Percentiles rank a stretch among this genome's conserved stretches.
phyloP scores from a whole-genome alignment of 2,888 invertebrate genomes.

The Epinotia brunnichana region DNA sequence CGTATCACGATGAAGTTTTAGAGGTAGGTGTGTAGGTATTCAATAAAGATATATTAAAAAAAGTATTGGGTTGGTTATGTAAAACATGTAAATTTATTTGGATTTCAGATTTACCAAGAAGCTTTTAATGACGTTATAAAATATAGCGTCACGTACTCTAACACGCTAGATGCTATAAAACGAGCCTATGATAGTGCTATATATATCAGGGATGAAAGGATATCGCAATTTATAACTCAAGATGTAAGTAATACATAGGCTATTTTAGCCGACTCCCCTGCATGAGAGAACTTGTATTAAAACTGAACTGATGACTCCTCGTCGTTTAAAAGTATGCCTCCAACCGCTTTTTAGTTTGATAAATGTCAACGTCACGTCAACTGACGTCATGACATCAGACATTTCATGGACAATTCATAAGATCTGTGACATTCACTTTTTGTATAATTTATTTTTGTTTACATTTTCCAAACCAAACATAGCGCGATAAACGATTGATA shows the following conservation, averaged over 20 bases:
- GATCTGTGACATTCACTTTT: constrained; percentile 40
- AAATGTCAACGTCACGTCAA: constrained; percentile 16
- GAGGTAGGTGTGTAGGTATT: constrained; percentile 55
- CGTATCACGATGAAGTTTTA: constrained; percentile 65
- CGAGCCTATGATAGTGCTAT: constrained; percentile 72
- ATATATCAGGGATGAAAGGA: constrained; percentile 67
- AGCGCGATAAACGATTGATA: constrained; percentile 41
- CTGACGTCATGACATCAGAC: constrained; percentile 11
- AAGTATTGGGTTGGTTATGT: neutral
- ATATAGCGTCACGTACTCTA: constrained; percentile 66
- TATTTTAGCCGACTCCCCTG: neutral
- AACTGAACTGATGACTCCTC: no score
- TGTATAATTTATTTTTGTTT: constrained; percentile 43
- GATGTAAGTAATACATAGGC: constrained; percentile 64
- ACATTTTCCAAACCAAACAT: constrained; percentile 38
- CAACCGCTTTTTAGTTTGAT: constrained; percentile 18
- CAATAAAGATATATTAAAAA: neutral
- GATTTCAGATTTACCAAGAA: constrained; percentile 67
- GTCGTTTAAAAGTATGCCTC: constrained; percentile 25
- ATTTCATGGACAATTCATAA: no score
- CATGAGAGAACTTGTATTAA: no score
- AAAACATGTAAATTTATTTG: neutral
- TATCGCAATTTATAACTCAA: constrained; percentile 68
- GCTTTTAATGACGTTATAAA: constrained; percentile 67
- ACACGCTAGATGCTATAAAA: constrained; percentile 67